Evolutionary conservation across 2,113 vertebrate genomes (phyloP), one percentile per base, ranked within the genome.

Genomic region (Centropristis striata): DNA sequence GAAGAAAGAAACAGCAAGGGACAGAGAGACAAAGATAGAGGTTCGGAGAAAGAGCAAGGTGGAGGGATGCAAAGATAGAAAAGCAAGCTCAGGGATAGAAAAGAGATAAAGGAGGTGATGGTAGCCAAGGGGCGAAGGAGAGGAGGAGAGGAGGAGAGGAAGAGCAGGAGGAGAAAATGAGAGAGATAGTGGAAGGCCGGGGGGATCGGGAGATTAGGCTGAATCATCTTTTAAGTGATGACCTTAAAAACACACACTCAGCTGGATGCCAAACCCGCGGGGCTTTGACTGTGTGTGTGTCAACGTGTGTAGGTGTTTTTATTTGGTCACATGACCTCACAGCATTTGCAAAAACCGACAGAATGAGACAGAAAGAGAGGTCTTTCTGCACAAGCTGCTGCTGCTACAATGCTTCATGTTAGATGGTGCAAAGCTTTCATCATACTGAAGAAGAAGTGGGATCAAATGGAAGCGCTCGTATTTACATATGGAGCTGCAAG

Each of bases 211-310:
- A 90, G 86, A 93, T 93, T 90, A 93, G 89, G 73, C 84, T 90
- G 87, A 90, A 91, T 93, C 86, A 92, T 88, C 89, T 93, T 93
- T 90, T 87, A 94, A 93, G 86, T 86, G 87, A 91, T 93, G 91
- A 94, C 92, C 92, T 93, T 92, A 93, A 92, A 93, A 93, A 89
- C 78, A 89, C 81, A 85, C 84, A 83, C 70, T 92, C 88, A 86
- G 81, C 80, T 88, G 83, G 86, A 71, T 83, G 83, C 82, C 66
- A 63, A 86, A 78, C 47, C 86, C 79, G 5, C 10, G 36, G 42
- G 87, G 87, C 75, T 37, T 55, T 55, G 51, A 53, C 32, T 72
- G 1, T 75, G 75, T 61, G 53, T 84, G 64, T 77, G 59, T 51
- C 50, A 42, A 10, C 36, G 67, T 58, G 60, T 75, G 78, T 58